A percentile compares a stretch with the other conserved stretches of the same genome.
phyloP scores from a whole-genome alignment of 2,797 vertebrate genomes.

The Apogon talboti region DNA sequence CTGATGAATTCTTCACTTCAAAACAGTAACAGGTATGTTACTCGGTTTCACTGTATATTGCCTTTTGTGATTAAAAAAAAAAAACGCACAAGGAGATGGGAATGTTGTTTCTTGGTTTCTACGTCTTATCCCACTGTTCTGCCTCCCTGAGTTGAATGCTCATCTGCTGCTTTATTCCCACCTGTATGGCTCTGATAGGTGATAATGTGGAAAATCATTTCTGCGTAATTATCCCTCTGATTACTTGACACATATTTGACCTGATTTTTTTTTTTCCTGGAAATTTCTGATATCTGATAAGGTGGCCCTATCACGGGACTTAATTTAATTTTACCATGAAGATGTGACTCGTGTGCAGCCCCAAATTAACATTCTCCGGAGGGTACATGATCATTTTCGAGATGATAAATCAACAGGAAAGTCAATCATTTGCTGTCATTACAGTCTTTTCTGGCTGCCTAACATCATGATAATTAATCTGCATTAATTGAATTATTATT shows the following conservation, averaged over 20 bases:
- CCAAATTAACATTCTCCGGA: constrained; percentile 25
- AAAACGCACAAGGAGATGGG: too few relatives aligned
- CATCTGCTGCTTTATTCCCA: constrained; percentile 2
- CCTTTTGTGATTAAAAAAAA: rapidly evolving
- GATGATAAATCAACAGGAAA: not conserved
- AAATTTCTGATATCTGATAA: constrained; percentile 16
- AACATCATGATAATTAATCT: constrained; percentile 3
- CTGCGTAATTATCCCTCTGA: not conserved
- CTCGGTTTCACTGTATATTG: constrained; percentile 1
- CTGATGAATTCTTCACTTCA: constrained; percentile 64
- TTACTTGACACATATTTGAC: constrained; percentile 21
- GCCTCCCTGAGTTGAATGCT: not conserved
- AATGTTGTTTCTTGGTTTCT: not conserved
- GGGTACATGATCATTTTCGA: not conserved
- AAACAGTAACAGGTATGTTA: constrained; percentile 73
- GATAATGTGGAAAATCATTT: not conserved
- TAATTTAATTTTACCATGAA: constrained; percentile 44
- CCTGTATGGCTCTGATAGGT: not conserved
- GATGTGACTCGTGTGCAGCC: not conserved
- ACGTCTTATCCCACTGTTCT: not conserved
- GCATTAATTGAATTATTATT: not conserved
- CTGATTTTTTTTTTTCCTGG: constrained; percentile 22
- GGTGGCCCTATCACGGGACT: not conserved
- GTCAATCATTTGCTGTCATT: not conserved
- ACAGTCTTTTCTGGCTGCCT: not conserved